A percentile compares a stretch with the other conserved stretches of the same genome.
These are phyloP conservation scores for Rapana venosa DNA, from an alignment of 2,888 invertebrate genomes.

Conservation along the genomic window DNA sequence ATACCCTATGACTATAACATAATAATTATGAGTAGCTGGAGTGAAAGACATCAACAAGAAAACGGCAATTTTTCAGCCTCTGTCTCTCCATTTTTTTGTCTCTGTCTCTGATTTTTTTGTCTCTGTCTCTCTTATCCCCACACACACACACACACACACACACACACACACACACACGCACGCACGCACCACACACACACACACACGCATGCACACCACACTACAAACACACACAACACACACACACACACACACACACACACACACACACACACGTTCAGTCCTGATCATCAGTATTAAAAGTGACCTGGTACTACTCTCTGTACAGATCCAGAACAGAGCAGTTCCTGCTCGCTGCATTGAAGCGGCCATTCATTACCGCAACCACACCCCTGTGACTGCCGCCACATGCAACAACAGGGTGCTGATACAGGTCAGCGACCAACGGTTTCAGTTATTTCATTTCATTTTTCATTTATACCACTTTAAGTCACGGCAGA, in stretches of 20 bases:
- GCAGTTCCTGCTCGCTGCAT: conserved; percentile 34
- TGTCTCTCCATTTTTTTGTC: background rate
- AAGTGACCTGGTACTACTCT: background rate
- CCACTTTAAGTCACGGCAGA: too few relatives aligned
- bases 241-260: conserved; percentile 10
- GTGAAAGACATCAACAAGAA: too few relatives aligned
- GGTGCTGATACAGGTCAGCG: conserved; percentile 42
- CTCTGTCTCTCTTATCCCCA: too few relatives aligned
- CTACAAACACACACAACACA: background rate
- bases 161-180: too few relatives aligned
- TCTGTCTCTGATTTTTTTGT: background rate
- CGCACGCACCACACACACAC: too few relatives aligned
- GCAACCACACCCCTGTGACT: conserved; percentile 22
- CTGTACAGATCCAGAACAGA: conserved; percentile 12
- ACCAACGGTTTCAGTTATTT: too few relatives aligned
- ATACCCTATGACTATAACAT: too few relatives aligned
- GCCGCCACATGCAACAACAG: conserved; percentile 23
- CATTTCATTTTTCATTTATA: too few relatives aligned
- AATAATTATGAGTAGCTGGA: too few relatives aligned
- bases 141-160: too few relatives aligned
- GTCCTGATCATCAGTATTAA: background rate
- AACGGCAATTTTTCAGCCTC: too few relatives aligned
- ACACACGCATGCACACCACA: too few relatives aligned
- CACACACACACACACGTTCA: background rate
- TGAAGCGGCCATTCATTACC: conserved; percentile 45